Conservation (phyloP, 2,888 invertebrate genomes). For the Diaprepes abbreviatus region DNA sequence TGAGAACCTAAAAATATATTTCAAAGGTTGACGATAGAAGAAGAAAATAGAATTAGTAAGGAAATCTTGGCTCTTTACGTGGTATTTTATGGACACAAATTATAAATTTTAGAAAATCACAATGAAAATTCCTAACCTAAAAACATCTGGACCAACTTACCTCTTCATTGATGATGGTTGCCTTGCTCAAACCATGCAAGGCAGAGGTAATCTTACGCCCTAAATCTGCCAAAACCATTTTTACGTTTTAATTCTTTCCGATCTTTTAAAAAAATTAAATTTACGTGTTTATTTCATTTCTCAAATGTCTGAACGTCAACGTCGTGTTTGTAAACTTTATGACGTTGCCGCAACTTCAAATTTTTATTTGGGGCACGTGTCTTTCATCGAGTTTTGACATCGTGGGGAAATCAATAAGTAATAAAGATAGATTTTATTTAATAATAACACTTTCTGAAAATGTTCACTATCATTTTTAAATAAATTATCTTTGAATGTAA, state of each 20-base stretch:
- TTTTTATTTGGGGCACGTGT: too few relatives aligned
- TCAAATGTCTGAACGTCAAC: slow-evolving; percentile 5
- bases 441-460: too few relatives aligned
- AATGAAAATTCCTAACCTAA: slow-evolving; percentile 22
- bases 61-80: neutral
- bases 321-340: slow-evolving; percentile 23
- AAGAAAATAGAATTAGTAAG: neutral
- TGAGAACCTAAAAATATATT: slow-evolving; percentile 81
- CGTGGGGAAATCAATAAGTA: too few relatives aligned
- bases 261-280: slow-evolving; percentile 17
- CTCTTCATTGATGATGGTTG: slow-evolving; percentile 98
- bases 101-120: neutral
- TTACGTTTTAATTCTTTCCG: slow-evolving; percentile 57
- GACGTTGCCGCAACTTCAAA: slow-evolving; percentile 5
- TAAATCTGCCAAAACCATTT: slow-evolving; percentile 99
- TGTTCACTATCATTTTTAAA: too few relatives aligned
- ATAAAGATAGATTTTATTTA: too few relatives aligned
- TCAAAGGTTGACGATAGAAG: slow-evolving; percentile 15
- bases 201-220: slow-evolving; percentile 99
- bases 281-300: slow-evolving; percentile 28
- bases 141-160: slow-evolving; percentile 68
- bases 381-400: too few relatives aligned
- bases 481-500: too few relatives aligned
- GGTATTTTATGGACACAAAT: neutral
- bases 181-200: slow-evolving; percentile 96